Evolutionary conservation across 2,797 vertebrate species (phyloP).

Genomic region (Oceanodroma leucorhoa): DNA sequence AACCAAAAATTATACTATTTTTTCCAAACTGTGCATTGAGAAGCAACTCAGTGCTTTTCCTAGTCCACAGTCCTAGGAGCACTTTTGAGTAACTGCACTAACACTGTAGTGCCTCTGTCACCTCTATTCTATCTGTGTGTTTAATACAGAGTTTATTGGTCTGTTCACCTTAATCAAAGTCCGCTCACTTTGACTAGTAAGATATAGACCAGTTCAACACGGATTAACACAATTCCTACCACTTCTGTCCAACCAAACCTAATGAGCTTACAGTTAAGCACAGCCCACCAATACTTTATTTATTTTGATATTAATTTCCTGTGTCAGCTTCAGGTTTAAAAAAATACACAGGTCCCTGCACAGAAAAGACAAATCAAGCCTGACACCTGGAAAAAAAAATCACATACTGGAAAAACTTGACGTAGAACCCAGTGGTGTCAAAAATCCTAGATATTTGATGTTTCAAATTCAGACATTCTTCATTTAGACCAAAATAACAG

Average conservation of each 20-base stretch:
- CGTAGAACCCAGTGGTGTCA: conserved; percentile 22
- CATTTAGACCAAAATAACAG: conserved; percentile 44
- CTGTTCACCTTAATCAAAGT: neutral
- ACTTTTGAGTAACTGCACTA: neutral
- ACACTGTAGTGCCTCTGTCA: neutral
- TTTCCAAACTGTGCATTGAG: neutral
- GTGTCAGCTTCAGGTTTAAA: neutral
- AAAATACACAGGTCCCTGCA: neutral
- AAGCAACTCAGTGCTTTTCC: neutral
- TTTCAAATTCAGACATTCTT: conserved; percentile 53
- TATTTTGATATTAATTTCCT: neutral
- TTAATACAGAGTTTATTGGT: neutral
- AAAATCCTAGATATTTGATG: conserved; percentile 15
- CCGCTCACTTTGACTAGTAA: neutral
- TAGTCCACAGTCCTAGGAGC: neutral
- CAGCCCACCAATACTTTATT: neutral
- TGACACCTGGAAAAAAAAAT: neutral
- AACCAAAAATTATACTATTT: neutral
- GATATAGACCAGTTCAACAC: neutral
- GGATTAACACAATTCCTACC: neutral
- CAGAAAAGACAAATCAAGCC: conserved; percentile 9
- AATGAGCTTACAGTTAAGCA: neutral
- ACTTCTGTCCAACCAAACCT: neutral
- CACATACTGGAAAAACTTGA: conserved; percentile 2
- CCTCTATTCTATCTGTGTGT: neutral